Conservation (phyloP, 2,888 invertebrate genomes). For the Ectemnius continuus region DNA sequence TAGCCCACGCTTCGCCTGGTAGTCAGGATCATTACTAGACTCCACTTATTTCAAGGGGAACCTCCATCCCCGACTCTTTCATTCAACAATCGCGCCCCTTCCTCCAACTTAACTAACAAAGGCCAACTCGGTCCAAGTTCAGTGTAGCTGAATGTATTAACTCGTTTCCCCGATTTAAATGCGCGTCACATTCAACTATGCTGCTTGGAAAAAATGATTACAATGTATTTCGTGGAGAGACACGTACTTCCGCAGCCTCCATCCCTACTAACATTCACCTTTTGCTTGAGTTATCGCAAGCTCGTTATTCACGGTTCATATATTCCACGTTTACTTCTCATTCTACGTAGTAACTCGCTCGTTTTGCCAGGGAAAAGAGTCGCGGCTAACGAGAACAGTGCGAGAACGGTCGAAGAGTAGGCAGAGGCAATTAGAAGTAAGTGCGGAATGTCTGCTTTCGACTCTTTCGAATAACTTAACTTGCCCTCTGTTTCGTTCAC, state of each 20-base stretch:
- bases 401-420: background rate
- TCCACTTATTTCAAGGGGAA: background rate
- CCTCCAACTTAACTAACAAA: too few species aligned
- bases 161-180: too few species aligned
- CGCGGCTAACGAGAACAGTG: background rate
- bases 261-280: conserved; percentile 35
- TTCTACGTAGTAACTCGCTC: conserved; percentile 30
- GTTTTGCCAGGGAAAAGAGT: conserved; percentile 27
- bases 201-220: background rate
- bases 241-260: conserved; percentile 22
- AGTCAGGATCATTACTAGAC: background rate
- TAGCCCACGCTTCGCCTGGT: too few species aligned
- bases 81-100: too few species aligned
- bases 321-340: conserved; percentile 33
- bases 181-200: too few species aligned
- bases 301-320: conserved; percentile 32
- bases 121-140: too few species aligned
- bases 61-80: background rate
- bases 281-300: conserved; percentile 35
- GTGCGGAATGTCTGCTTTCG: conserved; percentile 9
- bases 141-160: too few species aligned
- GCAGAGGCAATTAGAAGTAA: conserved; percentile 17
- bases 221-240: background rate
- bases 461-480: too few species aligned
- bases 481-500: background rate